Conservation (phyloP, 1,140 invertebrate species). For the Pachyrhynchus sulphureomaculatus region DNA sequence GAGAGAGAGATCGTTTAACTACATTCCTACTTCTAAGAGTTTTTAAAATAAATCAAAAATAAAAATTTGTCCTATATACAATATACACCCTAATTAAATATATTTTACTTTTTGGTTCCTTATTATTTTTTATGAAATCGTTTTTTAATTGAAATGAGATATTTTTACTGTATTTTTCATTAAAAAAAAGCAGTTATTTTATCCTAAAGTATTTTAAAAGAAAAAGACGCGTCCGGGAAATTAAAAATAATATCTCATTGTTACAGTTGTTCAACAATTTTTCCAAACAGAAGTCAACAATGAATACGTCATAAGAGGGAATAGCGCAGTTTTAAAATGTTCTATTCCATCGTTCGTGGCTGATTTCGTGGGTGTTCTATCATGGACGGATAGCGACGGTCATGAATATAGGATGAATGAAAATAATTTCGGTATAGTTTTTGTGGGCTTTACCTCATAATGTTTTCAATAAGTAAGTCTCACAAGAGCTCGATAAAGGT, state of each 20-base stretch:
- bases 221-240: no score
- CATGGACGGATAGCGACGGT: slow-evolving; percentile 82
- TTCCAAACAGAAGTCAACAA: slow-evolving; percentile 72
- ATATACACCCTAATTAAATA: no score
- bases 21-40: no score
- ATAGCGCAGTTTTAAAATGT: slow-evolving; percentile 91
- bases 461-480: not conserved
- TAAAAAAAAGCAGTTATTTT: no score
- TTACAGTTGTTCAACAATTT: slow-evolving; percentile 28
- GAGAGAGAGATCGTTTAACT: no score
- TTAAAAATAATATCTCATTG: not conserved
- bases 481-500: not conserved
- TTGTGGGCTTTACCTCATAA: not conserved
- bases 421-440: slow-evolving; percentile 62
- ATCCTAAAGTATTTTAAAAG: no score
- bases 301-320: slow-evolving; percentile 90
- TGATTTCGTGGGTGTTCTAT: slow-evolving; percentile 84
- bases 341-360: slow-evolving; percentile 89
- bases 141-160: no score
- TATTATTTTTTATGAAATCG: no score
- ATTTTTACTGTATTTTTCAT: no score
- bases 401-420: slow-evolving; percentile 65
- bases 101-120: no score
- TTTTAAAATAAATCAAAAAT: no score
- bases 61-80: no score